A percentile compares a stretch with the other conserved stretches of the same genome.
These are phyloP conservation scores for Poeciliopsis turrubarensis DNA, from an alignment of 2,113 vertebrate genomes.

Conservation along the genomic window DNA sequence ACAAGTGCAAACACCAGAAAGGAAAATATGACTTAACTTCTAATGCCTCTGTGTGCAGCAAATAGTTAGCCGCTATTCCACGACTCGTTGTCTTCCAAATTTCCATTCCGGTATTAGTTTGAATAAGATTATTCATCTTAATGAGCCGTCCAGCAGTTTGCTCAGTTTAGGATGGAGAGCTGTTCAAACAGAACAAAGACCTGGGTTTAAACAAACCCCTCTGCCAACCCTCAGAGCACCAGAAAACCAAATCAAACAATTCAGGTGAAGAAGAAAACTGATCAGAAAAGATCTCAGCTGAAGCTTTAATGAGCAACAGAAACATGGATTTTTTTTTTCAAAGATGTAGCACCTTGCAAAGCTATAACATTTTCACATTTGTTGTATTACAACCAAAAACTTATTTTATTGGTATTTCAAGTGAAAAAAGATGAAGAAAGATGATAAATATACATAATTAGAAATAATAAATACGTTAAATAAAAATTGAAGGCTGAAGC, in stretches of 20 bases:
- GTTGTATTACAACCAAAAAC: background rate
- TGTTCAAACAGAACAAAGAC: constrained; percentile 14
- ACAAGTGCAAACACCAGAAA: background rate
- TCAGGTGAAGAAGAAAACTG: background rate
- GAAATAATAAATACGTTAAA: no score
- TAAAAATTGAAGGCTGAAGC: no score
- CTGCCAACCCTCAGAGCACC: background rate
- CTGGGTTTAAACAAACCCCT: constrained; percentile 1
- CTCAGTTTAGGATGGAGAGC: constrained; percentile 16
- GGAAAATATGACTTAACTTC: background rate
- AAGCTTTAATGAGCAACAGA: background rate
- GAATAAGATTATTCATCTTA: constrained; percentile 18
- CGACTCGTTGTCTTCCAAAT: constrained; percentile 1
- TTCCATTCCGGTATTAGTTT: constrained; percentile 11
- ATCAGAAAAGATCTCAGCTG: background rate
- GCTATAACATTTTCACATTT: background rate
- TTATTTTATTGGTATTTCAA: no score
- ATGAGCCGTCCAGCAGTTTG: constrained; percentile 15
- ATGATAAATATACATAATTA: no score
- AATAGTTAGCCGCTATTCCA: background rate
- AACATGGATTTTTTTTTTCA: background rate
- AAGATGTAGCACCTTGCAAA: background rate
- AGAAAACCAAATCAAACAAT: background rate
- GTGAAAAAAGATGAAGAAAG: no score
- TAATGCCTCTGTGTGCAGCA: no score